Evolutionary conservation across 2,113 vertebrate genomes (phyloP).

Genomic region (Grammomys surdaster): DNA sequence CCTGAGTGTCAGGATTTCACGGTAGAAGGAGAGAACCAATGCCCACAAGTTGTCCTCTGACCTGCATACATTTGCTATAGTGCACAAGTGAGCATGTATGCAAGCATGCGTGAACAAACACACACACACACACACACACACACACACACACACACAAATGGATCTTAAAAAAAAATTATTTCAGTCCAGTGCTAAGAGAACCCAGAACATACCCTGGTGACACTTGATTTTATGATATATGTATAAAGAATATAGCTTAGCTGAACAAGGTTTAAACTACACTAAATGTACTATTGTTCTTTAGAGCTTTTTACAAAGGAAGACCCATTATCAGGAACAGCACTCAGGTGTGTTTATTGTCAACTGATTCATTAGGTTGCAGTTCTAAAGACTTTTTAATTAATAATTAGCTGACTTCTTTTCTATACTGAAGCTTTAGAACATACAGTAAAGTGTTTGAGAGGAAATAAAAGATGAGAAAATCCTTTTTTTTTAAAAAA

Average conservation of each 20-base stretch:
- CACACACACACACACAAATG: not conserved
- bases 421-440: not conserved
- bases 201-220: not conserved
- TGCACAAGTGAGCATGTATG: not conserved
- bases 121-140: not conserved
- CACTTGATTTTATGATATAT: not conserved
- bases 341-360: not conserved
- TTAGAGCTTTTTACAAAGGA: constrained; percentile 14
- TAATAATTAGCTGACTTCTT: not conserved
- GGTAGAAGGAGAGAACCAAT: not conserved
- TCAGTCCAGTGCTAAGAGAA: not conserved
- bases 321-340: not conserved
- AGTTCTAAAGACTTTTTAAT: not conserved
- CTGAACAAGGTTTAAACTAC: not conserved
- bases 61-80: not conserved
- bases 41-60: not conserved
- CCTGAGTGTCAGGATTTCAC: not conserved
- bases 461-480: constrained; percentile 35
- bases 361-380: not conserved
- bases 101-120: too few relatives aligned
- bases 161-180: not conserved
- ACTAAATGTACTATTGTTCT: not conserved
- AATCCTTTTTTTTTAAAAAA: not conserved
- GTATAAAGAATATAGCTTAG: constrained; percentile 24
- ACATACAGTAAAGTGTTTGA: constrained; percentile 16